phyloP scores from a whole-genome alignment of 2,888 invertebrate genomes.

The Andrena camellia region DNA sequence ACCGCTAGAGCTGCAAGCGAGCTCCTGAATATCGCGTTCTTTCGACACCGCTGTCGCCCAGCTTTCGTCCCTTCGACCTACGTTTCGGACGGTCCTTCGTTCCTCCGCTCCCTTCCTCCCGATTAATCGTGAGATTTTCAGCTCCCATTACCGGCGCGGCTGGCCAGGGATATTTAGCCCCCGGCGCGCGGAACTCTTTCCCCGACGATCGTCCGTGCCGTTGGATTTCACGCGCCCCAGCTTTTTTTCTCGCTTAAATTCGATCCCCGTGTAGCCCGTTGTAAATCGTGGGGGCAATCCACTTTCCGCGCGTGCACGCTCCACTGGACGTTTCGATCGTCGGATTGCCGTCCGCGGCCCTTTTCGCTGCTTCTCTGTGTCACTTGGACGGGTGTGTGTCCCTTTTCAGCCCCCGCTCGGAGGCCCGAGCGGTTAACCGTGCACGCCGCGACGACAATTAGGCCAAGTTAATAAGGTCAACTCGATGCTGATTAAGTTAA shows the following conservation, averaged over 20 bases:
- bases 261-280: constrained; percentile 46
- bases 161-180: constrained; percentile 20
- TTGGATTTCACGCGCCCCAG: constrained; percentile 23
- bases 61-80: not conserved
- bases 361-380: not conserved
- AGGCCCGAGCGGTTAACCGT: constrained; percentile 1
- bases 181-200: constrained; percentile 5
- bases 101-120: constrained; percentile 1
- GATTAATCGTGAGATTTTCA: constrained; percentile 60
- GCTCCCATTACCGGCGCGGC: constrained; percentile 31
- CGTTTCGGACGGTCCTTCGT: not conserved
- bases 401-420: not conserved
- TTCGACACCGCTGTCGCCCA: not conserved
- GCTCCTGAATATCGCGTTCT: constrained; percentile 55
- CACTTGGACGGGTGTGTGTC: not conserved
- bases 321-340: constrained; percentile 11
- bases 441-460: constrained; percentile 51
- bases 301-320: constrained; percentile 35
- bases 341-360: not conserved
- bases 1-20: constrained; percentile 46
- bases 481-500: constrained; percentile 63
- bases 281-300: constrained; percentile 55
- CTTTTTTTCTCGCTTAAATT: constrained; percentile 47
- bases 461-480: constrained; percentile 65
- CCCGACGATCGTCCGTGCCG: constrained; percentile 26